Evolutionary conservation across 53 echinoderm and acorn worm genomes (phyloP), one percentile per base, ranked within the genome.

Genomic region (Apostichopus leukothele): DNA sequence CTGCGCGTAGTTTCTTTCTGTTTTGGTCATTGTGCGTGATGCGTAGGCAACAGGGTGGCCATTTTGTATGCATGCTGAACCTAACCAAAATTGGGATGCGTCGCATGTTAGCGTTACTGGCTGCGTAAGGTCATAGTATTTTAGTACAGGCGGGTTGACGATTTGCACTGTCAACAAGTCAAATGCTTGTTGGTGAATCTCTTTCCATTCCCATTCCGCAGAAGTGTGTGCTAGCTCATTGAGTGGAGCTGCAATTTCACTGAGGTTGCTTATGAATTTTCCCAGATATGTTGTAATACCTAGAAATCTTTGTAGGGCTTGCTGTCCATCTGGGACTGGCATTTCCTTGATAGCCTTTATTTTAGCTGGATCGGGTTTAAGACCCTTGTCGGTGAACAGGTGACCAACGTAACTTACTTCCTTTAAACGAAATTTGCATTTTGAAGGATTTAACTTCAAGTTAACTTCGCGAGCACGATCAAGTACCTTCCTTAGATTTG

Each of bases 311-410:
- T 73, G 75, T 50, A 73, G 51, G 10, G 74, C 52, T 75, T 88
- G 27, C 20, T 52, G 54, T 52, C 54, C 66, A 0, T 86, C 78
- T 10, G 92, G 78, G 12, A 60, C 26, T 11, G 83, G 92, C 89
- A 92, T 89, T 59, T 86, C 89, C 9, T 76, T 57, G 50, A 91
- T 76, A 53, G 89, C 91, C 14, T 74, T 75, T 74, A 91, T 75
- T 89, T 91, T 91, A 12, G 84, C 89, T 13, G 92, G 93, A 67
- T 92, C 90, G 21, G 91, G 83, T 50, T 88, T 71, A 5, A 91
- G 52, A 50, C 84, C 91, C 25, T 86, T 52, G 12, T 78, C 75
- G 55, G 92, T 88, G 88, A 90, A 80, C 52, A 92, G 53, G 59
- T 92, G 88, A 75, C 88, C 90, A 55, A 92, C 90, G 50, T 88